phyloP scores from a whole-genome alignment of 2,888 invertebrate species.

The Serrognathus titanus region DNA sequence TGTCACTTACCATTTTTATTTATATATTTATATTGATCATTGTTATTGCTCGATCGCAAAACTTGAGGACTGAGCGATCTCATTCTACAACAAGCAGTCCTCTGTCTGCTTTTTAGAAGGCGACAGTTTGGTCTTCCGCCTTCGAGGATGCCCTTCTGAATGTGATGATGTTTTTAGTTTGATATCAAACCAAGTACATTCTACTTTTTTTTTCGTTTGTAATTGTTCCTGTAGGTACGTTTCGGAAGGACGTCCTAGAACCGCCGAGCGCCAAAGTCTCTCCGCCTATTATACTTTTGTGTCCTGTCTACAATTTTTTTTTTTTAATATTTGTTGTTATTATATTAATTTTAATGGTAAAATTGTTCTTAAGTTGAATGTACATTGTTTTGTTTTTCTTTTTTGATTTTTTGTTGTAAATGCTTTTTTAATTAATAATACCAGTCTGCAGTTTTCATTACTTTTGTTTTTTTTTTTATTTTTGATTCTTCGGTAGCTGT shows the following conservation, averaged over 20 bases:
- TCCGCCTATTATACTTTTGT: constrained; percentile 2
- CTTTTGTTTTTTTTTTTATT: constrained; percentile 56
- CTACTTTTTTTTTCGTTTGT: constrained; percentile 48
- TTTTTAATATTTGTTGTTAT: constrained; percentile 63
- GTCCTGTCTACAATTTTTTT: constrained; percentile 49
- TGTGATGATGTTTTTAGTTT: constrained; percentile 14
- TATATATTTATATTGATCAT: constrained; percentile 19
- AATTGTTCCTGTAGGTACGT: constrained; percentile 35
- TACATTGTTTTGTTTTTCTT: constrained; percentile 74
- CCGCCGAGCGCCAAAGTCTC: constrained; percentile 3
- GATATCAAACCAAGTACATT: constrained; percentile 38
- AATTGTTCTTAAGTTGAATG: constrained; percentile 73
- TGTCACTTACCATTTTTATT: constrained; percentile 11
- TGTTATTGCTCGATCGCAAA: constrained; percentile 23
- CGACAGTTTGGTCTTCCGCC: not conserved
- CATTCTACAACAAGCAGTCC: constrained; percentile 35
- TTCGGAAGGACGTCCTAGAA: constrained; percentile 9
- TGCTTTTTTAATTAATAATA: constrained; percentile 71
- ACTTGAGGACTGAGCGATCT: constrained; percentile 45
- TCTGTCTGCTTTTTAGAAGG: constrained; percentile 13
- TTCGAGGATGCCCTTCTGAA: constrained; percentile 7
- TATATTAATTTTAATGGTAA: constrained; percentile 64
- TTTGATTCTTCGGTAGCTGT: constrained; percentile 17
- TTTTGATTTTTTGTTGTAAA: constrained; percentile 73
- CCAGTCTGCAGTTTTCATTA: constrained; percentile 67